A percentile compares a stretch with the other conserved stretches of the same genome.
Evolutionary conservation across 2,113 vertebrate genomes (phyloP).

Genomic region (Plecturocebus donacophilus): DNA sequence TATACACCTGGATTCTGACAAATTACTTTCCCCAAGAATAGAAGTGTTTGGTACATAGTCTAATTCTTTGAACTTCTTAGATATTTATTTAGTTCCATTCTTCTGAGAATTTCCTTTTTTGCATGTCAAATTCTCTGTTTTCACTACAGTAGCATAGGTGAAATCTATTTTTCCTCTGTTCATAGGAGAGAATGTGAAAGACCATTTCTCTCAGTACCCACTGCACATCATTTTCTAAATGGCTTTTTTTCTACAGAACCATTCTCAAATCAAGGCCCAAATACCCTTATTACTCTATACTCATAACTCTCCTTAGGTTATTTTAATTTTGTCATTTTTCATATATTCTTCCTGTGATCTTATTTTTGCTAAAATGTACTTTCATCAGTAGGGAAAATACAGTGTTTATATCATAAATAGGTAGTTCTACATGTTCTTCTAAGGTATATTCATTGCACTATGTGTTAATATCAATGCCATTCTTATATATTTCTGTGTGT

Average conservation of each 20-base stretch:
- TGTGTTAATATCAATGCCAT: background rate
- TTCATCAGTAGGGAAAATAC: background rate
- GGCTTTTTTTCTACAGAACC: background rate
- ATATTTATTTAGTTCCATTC: background rate
- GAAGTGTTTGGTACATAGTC: background rate
- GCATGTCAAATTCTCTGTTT: background rate
- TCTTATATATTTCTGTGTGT: background rate
- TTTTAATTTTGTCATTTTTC: background rate
- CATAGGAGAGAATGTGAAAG: background rate
- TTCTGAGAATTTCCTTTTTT: background rate
- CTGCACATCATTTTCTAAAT: background rate
- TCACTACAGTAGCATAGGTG: background rate
- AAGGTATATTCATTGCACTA: background rate
- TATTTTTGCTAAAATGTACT: background rate
- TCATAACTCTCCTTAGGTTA: background rate
- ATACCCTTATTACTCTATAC: background rate
- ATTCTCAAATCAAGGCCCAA: background rate
- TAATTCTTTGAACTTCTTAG: background rate
- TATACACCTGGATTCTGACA: background rate
- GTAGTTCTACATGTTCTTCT: background rate
- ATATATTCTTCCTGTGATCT: background rate
- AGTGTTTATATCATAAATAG: background rate
- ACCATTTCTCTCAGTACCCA: background rate
- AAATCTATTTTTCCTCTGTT: background rate
- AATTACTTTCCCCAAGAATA: background rate